A percentile compares a stretch with the other conserved stretches of the same genome.
These are phyloP conservation scores for Myoxocephalus aenaeus DNA, from an alignment of 2,797 vertebrate species.

Conservation along the genomic window DNA sequence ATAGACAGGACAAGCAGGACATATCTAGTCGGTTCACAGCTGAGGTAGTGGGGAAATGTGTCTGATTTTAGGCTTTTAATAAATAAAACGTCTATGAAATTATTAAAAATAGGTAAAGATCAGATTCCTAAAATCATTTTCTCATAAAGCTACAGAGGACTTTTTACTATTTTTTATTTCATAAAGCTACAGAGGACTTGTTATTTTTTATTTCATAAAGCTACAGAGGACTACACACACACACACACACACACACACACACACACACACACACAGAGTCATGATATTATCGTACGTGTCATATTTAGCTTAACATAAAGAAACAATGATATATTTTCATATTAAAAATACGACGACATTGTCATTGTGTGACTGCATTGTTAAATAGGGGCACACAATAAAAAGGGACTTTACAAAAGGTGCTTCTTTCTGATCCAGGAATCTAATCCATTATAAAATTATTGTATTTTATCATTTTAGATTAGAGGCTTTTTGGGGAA, in stretches of 20 bases:
- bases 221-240: too few species aligned
- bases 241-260: too few species aligned
- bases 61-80: too few species aligned
- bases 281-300: too few species aligned
- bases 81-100: too few species aligned
- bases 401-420: background rate
- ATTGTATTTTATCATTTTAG: background rate
- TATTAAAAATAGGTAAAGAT: background rate
- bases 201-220: too few species aligned
- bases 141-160: too few species aligned
- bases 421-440: background rate
- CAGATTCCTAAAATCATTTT: background rate
- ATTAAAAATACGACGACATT: background rate
- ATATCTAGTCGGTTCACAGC: background rate
- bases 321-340: background rate
- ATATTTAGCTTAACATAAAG: background rate
- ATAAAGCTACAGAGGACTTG: too few species aligned
- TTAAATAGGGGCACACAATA: background rate
- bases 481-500: too few species aligned
- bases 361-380: background rate
- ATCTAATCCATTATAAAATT: background rate
- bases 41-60: background rate
- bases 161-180: too few species aligned
- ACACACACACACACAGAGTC: too few species aligned
- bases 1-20: background rate